Conservation (phyloP, 2,888 invertebrate genomes). For the Conomelus anceps region DNA sequence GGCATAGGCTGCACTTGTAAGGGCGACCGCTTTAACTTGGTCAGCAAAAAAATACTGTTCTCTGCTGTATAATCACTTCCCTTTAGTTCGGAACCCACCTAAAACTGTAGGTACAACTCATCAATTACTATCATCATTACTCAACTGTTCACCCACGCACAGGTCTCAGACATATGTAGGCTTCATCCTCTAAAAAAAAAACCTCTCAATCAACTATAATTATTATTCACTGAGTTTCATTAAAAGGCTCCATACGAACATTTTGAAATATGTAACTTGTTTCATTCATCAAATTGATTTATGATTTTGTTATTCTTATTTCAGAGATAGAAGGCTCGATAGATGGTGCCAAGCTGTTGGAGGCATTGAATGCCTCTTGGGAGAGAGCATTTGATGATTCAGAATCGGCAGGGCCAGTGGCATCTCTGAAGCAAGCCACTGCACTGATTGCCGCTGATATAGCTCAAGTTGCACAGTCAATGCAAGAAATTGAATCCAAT, state of each 20-base stretch:
- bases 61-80: too few species aligned
- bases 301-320: neutral
- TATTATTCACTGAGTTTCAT: neutral
- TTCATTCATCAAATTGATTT: neutral
- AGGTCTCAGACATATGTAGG: too few species aligned
- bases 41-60: too few species aligned
- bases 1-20: too few species aligned
- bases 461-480: constrained; percentile 34
- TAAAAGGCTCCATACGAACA: neutral
- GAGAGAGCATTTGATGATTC: constrained; percentile 30
- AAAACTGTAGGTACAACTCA: too few species aligned
- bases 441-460: constrained; percentile 33
- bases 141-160: too few species aligned
- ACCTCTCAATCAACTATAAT: too few species aligned
- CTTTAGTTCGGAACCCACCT: too few species aligned
- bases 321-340: constrained; percentile 8
- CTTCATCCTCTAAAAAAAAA: too few species aligned
- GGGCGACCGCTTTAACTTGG: too few species aligned
- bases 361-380: constrained; percentile 24
- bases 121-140: too few species aligned
- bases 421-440: constrained; percentile 33
- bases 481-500: constrained; percentile 35
- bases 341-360: constrained; percentile 19
- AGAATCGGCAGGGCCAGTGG: constrained; percentile 23
- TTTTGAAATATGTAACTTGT: neutral